A percentile compares a stretch with the other conserved stretches of the same genome.
Evolutionary conservation across 2,113 vertebrate genomes (phyloP).

Genomic region (Nibea albiflora): DNA sequence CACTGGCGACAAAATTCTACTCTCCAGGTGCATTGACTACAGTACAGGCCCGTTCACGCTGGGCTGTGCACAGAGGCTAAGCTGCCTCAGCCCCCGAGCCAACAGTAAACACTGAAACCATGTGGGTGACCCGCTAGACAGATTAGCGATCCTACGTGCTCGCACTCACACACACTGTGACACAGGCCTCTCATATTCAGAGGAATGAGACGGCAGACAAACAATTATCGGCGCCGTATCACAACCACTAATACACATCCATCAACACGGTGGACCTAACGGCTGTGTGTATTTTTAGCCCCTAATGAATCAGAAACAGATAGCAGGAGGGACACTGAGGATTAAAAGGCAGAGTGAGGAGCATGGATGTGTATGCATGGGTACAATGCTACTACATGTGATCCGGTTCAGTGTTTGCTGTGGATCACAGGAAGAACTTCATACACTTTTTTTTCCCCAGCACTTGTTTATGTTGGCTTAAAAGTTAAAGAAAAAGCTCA

Average conservation of each 20-base stretch:
- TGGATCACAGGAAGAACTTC: neutral
- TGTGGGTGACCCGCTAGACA: conserved; percentile 11
- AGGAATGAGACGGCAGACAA: conserved; percentile 22
- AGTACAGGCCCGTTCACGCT: neutral
- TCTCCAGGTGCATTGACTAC: conserved; percentile 16
- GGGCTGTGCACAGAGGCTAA: conserved; percentile 4
- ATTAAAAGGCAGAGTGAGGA: neutral
- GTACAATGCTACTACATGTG: neutral
- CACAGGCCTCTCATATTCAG: neutral
- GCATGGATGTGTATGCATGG: neutral
- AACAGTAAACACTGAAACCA: conserved; percentile 38
- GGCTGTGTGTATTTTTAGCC: conserved; percentile 42
- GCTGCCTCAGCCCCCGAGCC: conserved; percentile 7
- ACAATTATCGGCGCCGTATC: conserved; percentile 27
- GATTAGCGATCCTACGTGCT: conserved; percentile 6
- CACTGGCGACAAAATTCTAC: neutral
- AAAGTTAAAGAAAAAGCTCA: neutral
- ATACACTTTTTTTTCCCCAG: neutral
- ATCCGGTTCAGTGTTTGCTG: neutral
- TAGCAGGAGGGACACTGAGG: neutral
- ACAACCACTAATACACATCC: conserved; percentile 40
- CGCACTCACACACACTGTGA: neutral
- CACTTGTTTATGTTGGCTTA: neutral
- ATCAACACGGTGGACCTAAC: conserved; percentile 17
- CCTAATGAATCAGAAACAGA: conserved; percentile 11